phyloP scores from a whole-genome alignment of 2,113 vertebrate genomes.

The Ailuropoda melanoleuca region DNA sequence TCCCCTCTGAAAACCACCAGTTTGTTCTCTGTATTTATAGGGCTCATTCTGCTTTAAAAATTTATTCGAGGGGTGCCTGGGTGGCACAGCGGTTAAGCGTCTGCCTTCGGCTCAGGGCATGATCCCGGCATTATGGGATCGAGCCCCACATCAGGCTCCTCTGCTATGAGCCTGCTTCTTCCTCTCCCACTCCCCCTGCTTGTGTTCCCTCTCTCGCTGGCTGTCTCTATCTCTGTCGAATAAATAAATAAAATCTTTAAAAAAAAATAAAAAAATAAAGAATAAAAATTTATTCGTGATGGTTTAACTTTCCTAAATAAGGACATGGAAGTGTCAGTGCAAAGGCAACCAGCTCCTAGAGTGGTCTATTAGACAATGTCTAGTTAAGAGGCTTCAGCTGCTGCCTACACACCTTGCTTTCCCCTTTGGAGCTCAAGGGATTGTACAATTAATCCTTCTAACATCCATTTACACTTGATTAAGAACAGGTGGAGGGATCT shows the following conservation, averaged over 20 bases:
- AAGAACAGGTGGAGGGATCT: conserved; percentile 59
- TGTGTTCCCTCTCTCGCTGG: no score
- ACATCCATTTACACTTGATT: conserved; percentile 60
- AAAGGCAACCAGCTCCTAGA: background rate
- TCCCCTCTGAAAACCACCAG: background rate
- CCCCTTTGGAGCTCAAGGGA: conserved; percentile 27
- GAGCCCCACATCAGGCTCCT: no score
- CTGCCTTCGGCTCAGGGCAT: no score
- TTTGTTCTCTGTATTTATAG: background rate
- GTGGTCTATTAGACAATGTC: background rate
- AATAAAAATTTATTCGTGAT: background rate
- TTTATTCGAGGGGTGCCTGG: no score
- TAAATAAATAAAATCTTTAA: no score
- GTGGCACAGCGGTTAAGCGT: no score
- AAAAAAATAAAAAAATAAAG: no score
- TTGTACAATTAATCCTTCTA: conserved; percentile 51
- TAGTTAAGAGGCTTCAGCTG: background rate
- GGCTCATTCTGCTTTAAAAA: background rate
- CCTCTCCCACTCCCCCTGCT: no score
- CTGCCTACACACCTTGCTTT: background rate
- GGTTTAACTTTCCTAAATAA: conserved; percentile 28
- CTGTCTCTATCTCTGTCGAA: no score
- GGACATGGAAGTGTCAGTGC: background rate
- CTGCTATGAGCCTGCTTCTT: no score
- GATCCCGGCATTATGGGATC: no score